Evolutionary conservation across 2,888 invertebrate species (phyloP), one percentile per base, ranked within the genome.

Genomic region (Leptura quadrifasciata): DNA sequence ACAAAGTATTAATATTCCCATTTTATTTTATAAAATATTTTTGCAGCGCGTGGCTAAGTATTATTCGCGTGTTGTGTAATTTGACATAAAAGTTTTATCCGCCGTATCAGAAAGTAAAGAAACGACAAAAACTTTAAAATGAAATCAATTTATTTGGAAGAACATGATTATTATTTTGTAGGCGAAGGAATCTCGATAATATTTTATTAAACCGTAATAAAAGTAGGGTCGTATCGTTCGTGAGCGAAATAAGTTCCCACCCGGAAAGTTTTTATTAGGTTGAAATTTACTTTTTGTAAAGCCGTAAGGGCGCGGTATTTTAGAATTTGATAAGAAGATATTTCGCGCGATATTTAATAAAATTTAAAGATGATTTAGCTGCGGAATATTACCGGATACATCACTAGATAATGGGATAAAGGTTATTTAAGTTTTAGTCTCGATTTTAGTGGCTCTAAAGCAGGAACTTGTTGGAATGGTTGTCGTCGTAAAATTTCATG

Each of bases 401-500:
- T 65, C 55, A 75, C 52, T 74, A 75, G 72, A 77, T 82, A 79
- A 79, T 79, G 78, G 77, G 79, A 78, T 77, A 78, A 80, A 80
- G 77, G 82, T 83, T 84, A 82, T 83, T 82, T 80, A 76, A 80
- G 80, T 83, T 84, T 83, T 83, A 79, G 79, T 75, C 79, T 75
- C 76, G 82, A 81, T 85, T 86, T 85, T 84, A 86, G 84, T 85
- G 83, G 81, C 80, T 84, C 83, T 86, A 86, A 86, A 85, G 85
- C 81, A 85, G 86, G 84, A 85, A 88, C 87, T 87, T 88, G 86
- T 86, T 86, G 86, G 86, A 86, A 85, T 84, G 86, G 84, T 84
- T 85, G 81, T 85, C 79, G 87, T 87, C 87, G 85, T 88, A 88
- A 88, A 88, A 87, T 88, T 88, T 88, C 87, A 87, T 87, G 86